These are phyloP conservation scores for Anolis carolinensis DNA, from an alignment of 2,113 vertebrate genomes.

Conservation along the genomic window DNA sequence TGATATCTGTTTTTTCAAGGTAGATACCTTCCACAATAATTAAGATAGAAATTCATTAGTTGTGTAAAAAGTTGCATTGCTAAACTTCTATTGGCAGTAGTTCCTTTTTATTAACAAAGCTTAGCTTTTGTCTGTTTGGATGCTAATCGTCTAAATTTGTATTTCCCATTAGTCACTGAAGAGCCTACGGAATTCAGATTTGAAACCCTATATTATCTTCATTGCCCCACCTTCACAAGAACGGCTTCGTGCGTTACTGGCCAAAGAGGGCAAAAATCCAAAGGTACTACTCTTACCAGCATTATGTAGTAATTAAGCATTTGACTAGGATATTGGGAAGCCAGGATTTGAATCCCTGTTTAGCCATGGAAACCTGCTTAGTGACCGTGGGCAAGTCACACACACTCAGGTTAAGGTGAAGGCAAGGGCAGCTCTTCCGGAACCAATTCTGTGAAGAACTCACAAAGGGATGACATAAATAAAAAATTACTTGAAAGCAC, in stretches of 20 bases:
- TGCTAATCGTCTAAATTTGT: constrained; percentile 24
- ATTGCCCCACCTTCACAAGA: constrained; percentile 94
- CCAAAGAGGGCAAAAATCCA: constrained; percentile 90
- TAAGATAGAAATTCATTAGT: background rate
- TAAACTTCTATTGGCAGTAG: background rate
- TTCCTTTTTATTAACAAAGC: background rate
- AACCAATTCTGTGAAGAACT: too few species aligned
- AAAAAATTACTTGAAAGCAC: too few species aligned
- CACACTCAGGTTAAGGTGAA: too few species aligned
- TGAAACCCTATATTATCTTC: constrained; percentile 97
- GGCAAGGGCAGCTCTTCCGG: too few species aligned
- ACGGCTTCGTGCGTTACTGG: constrained; percentile 89
- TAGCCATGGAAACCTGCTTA: too few species aligned
- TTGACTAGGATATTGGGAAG: too few species aligned
- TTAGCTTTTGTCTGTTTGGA: constrained; percentile 9
- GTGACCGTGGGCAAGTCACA: too few species aligned
- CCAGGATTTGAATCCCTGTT: too few species aligned
- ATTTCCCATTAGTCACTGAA: constrained; percentile 83
- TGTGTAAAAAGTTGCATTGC: constrained; percentile 24
- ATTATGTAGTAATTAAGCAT: too few species aligned
- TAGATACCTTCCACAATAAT: background rate
- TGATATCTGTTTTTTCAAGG: background rate
- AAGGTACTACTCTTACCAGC: constrained; percentile 78
- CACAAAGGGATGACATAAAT: too few species aligned
- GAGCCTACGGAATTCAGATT: constrained; percentile 89